Evolutionary conservation across 2,888 invertebrate species (phyloP).

Genomic region (Diabrotica balteata): DNA sequence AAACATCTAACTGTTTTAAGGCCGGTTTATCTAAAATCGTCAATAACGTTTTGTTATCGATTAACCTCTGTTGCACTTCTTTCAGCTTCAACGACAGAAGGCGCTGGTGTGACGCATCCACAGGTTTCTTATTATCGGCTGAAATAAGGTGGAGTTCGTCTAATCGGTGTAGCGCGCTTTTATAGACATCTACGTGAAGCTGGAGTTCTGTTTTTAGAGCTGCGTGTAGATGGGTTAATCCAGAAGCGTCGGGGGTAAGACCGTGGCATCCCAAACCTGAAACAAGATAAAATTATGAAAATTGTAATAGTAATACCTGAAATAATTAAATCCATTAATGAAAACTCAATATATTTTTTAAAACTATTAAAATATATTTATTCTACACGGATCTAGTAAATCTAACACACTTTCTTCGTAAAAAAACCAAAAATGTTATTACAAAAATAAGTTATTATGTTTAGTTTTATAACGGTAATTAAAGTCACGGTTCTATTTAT

Average conservation of each 20-base stretch:
- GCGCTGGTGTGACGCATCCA: constrained; percentile 88
- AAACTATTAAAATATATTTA: too few species aligned
- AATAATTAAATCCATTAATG: too few species aligned
- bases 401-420: too few species aligned
- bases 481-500: too few species aligned
- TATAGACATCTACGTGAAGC: constrained; percentile 84
- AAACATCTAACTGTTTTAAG: constrained; percentile 74
- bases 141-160: constrained; percentile 74
- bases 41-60: constrained; percentile 89
- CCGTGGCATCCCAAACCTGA: constrained; percentile 85
- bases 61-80: constrained; percentile 88
- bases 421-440: too few species aligned
- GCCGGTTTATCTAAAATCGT: constrained; percentile 85
- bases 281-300: constrained; percentile 29
- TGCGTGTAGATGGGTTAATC: constrained; percentile 79
- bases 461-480: too few species aligned
- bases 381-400: too few species aligned
- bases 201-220: constrained; percentile 86
- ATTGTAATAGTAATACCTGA: too few species aligned
- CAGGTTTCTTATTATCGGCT: constrained; percentile 66
- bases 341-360: too few species aligned
- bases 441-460: too few species aligned
- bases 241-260: constrained; percentile 71
- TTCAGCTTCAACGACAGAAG: constrained; percentile 82
- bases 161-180: constrained; percentile 84